Conservation (phyloP, 2,113 vertebrate genomes). For the Peromyscus polionotus region DNA sequence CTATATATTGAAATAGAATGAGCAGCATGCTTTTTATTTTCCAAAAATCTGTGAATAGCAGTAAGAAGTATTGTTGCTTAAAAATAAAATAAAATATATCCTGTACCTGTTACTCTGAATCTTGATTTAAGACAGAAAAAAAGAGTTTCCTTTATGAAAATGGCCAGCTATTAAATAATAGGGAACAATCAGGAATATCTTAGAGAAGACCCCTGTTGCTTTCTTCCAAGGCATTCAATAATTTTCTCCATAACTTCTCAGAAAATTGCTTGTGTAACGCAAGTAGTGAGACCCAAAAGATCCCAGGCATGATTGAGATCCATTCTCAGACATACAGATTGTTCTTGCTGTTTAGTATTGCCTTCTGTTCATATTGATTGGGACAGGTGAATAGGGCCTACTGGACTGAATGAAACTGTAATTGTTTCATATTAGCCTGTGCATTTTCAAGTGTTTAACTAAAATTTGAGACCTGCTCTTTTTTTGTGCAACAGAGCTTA, state of each 20-base stretch:
- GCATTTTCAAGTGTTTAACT: slow-evolving; percentile 29
- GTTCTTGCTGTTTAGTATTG: background rate
- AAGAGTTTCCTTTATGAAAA: slow-evolving; percentile 17
- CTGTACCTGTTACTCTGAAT: slow-evolving; percentile 13
- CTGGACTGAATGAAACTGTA: slow-evolving; percentile 13
- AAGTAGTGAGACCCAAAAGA: background rate
- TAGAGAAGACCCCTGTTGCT: slow-evolving; percentile 16
- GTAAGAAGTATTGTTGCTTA: background rate
- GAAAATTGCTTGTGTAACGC: slow-evolving; percentile 9
- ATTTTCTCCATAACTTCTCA: slow-evolving; percentile 25
- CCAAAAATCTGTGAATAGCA: background rate
- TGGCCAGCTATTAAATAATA: background rate
- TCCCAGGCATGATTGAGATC: background rate
- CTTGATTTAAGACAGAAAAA: slow-evolving; percentile 19
- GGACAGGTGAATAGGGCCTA: background rate
- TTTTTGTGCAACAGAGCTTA: background rate
- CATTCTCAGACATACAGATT: background rate
- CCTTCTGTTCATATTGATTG: background rate
- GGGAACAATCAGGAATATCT: background rate
- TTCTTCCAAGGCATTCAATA: background rate
- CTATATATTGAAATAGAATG: background rate
- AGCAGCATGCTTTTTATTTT: background rate
- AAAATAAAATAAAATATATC: slow-evolving; percentile 19
- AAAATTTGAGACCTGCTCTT: background rate
- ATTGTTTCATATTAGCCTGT: slow-evolving; percentile 22